phyloP scores from a whole-genome alignment of 1,140 invertebrate species.

The Tenebrio molitor region DNA sequence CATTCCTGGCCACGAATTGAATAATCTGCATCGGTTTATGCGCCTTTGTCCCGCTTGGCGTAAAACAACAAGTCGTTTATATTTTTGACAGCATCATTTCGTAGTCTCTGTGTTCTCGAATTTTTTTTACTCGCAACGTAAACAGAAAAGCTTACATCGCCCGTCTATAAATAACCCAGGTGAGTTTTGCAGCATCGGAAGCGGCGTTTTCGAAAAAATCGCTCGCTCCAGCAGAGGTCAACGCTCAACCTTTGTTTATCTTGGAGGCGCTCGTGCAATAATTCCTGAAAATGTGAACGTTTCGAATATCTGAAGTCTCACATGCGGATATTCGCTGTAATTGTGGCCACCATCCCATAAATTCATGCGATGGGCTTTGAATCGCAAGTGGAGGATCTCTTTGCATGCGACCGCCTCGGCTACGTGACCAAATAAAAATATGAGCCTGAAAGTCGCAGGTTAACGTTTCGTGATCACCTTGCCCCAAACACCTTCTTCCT shows the following conservation, averaged over 20 bases:
- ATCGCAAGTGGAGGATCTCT: neutral
- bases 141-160: neutral
- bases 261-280: neutral
- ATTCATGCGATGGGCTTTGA: neutral
- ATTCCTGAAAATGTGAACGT: neutral
- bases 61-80: neutral
- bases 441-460: neutral
- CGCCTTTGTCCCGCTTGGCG: neutral
- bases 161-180: neutral
- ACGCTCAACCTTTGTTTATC: neutral
- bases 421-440: neutral
- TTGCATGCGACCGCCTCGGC: neutral
- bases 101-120: neutral
- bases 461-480: neutral
- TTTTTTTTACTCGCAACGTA: neutral
- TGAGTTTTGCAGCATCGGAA: neutral
- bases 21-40: no score
- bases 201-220: neutral
- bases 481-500: constrained; percentile 1
- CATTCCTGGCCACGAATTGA: no score
- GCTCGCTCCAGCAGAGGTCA: no score
- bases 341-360: neutral
- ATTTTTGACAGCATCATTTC: neutral
- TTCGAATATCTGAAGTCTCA: neutral
- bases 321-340: neutral